These are phyloP conservation scores for Brachystomella parvula DNA, from an alignment of 1,140 invertebrate species.

Conservation along the genomic window DNA sequence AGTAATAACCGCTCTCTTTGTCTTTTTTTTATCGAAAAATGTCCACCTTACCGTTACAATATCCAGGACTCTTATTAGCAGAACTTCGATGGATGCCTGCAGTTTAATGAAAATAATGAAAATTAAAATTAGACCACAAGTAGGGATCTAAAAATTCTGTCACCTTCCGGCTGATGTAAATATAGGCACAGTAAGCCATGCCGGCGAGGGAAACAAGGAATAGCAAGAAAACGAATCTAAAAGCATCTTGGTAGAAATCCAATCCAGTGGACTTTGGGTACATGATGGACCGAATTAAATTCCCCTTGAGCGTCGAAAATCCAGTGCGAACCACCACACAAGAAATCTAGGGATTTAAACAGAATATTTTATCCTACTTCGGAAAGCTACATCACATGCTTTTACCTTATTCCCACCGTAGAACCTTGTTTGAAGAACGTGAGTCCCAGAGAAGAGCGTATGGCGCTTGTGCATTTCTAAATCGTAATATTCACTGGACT, in stretches of 20 bases:
- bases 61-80: conserved; percentile 72
- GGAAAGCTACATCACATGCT: too few relatives aligned
- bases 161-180: background rate
- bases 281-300: conserved; percentile 53
- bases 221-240: conserved; percentile 48
- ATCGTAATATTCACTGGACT: conserved; percentile 42
- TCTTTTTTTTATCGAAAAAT: too few relatives aligned
- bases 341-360: conserved; percentile 26
- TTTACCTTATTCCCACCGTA: conserved; percentile 46
- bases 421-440: conserved; percentile 59
- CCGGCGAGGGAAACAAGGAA: conserved; percentile 47
- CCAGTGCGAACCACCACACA: conserved; percentile 52
- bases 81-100: conserved; percentile 50
- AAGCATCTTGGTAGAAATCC: conserved; percentile 52
- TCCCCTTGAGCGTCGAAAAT: conserved; percentile 54
- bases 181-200: conserved; percentile 44
- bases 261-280: conserved; percentile 54
- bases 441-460: conserved; percentile 57
- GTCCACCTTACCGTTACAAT: conserved; percentile 64
- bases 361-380: background rate
- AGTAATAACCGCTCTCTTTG: too few relatives aligned
- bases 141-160: too few relatives aligned
- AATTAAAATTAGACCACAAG: conserved; percentile 14
- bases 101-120: background rate
- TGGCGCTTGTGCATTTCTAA: conserved; percentile 49